Evolutionary conservation across 2,797 vertebrate genomes (phyloP).

Genomic region (Helostoma temminkii): DNA sequence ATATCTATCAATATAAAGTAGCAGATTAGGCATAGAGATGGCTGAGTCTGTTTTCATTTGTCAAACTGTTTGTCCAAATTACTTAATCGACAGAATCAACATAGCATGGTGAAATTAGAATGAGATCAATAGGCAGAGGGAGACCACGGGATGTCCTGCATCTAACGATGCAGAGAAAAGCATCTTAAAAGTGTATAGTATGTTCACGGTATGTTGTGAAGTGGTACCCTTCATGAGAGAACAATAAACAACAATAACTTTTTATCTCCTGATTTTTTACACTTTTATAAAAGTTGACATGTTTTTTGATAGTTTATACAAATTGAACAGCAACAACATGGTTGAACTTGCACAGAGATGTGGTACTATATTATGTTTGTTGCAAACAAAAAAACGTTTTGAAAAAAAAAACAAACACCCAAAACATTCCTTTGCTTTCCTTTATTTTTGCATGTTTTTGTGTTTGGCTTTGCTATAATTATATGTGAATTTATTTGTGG

Average conservation of each 20-base stretch:
- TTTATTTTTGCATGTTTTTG: too few species aligned
- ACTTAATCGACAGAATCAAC: conserved; percentile 62
- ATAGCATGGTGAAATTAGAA: conserved; percentile 65
- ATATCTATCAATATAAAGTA: conserved; percentile 85
- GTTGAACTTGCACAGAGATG: neutral
- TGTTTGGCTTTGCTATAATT: too few species aligned
- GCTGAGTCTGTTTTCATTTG: conserved; percentile 70
- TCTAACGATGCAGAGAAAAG: conserved; percentile 37
- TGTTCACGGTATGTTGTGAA: neutral
- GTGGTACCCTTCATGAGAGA: neutral
- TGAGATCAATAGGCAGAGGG: conserved; percentile 63
- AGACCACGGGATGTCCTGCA: conserved; percentile 44
- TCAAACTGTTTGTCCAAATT: conserved; percentile 70
- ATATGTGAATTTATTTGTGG: too few species aligned
- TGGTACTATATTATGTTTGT: neutral
- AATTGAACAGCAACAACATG: too few species aligned
- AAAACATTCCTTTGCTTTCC: too few species aligned
- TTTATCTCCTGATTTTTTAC: neutral
- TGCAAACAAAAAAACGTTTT: too few species aligned
- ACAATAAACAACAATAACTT: neutral
- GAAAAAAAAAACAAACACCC: too few species aligned
- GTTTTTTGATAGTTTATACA: too few species aligned
- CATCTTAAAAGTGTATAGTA: conserved; percentile 2
- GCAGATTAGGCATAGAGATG: conserved; percentile 72
- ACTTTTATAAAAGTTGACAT: neutral